phyloP scores from a whole-genome alignment of 2,888 invertebrate species.

The Rhingia rostrata region DNA sequence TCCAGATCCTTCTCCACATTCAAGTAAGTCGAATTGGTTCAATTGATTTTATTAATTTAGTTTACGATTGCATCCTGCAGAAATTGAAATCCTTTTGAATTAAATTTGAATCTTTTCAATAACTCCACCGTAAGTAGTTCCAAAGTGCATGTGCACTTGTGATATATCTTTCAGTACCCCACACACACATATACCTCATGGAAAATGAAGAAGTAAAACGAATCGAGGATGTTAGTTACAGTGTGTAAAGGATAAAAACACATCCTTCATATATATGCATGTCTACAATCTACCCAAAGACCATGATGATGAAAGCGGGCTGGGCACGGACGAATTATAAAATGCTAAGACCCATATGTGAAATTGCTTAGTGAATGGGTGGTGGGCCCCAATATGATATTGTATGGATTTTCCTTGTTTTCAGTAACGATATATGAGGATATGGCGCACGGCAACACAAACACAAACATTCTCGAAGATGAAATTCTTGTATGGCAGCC shows the following conservation, averaged over 20 bases:
- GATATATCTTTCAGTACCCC: not conserved
- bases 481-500: constrained; percentile 2
- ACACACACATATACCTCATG: not conserved
- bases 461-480: constrained; percentile 1
- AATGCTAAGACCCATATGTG: constrained; percentile 23
- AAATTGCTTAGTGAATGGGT: constrained; percentile 22
- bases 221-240: not conserved
- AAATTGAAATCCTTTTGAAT: constrained; percentile 49
- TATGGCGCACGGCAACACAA: not conserved
- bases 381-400: not conserved
- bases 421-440: constrained; percentile 11
- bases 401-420: constrained; percentile 41
- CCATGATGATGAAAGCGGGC: not conserved
- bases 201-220: not conserved
- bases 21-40: constrained; percentile 16
- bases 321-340: constrained; percentile 5
- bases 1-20: too few species aligned
- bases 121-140: constrained; percentile 16
- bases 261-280: not conserved
- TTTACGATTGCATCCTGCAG: constrained; percentile 49
- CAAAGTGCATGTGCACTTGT: not conserved
- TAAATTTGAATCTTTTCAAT: constrained; percentile 42
- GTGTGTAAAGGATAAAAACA: not conserved
- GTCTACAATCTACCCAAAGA: not conserved
- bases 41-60: constrained; percentile 49